These are phyloP conservation scores for Perca schrenkii DNA, from an alignment of 2,113 vertebrate species.

Conservation along the genomic window DNA sequence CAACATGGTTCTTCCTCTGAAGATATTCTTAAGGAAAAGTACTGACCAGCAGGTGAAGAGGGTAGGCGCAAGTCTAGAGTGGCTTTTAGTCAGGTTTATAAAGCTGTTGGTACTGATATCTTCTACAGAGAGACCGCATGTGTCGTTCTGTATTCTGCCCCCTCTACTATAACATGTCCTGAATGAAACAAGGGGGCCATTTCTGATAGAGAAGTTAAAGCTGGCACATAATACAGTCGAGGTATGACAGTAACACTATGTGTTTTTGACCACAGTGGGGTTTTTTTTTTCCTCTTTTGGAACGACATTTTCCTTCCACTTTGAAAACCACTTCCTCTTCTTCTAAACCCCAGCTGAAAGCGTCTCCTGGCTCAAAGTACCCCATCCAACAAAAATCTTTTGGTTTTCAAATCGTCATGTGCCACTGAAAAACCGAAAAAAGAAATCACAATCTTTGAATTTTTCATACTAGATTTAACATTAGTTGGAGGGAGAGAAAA, in stretches of 20 bases:
- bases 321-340: slow-evolving; percentile 39
- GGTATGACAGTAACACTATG: slow-evolving; percentile 79
- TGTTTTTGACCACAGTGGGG: slow-evolving; percentile 43
- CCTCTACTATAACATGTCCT: slow-evolving; percentile 58
- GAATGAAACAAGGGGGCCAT: slow-evolving; percentile 65
- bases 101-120: slow-evolving; percentile 21
- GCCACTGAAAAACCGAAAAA: slow-evolving; percentile 50
- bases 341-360: slow-evolving; percentile 58
- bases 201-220: slow-evolving; percentile 79
- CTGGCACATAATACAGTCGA: slow-evolving; percentile 81
- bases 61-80: slow-evolving; percentile 13
- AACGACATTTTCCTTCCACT: slow-evolving; percentile 63
- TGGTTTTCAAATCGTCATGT: slow-evolving; percentile 78
- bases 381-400: slow-evolving; percentile 73
- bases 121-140: slow-evolving; percentile 28
- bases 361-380: slow-evolving; percentile 65
- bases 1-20: slow-evolving; percentile 8
- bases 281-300: slow-evolving; percentile 53
- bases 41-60: slow-evolving; percentile 45
- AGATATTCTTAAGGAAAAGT: slow-evolving; percentile 16
- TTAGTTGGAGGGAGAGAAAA: slow-evolving; percentile 42
- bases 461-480: slow-evolving; percentile 64
- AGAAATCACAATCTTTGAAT: slow-evolving; percentile 70
- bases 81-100: slow-evolving; percentile 42
- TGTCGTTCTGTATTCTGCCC: slow-evolving; percentile 38